Conservation (phyloP, 2,888 invertebrate species). For the Caenorhabditis afra region DNA sequence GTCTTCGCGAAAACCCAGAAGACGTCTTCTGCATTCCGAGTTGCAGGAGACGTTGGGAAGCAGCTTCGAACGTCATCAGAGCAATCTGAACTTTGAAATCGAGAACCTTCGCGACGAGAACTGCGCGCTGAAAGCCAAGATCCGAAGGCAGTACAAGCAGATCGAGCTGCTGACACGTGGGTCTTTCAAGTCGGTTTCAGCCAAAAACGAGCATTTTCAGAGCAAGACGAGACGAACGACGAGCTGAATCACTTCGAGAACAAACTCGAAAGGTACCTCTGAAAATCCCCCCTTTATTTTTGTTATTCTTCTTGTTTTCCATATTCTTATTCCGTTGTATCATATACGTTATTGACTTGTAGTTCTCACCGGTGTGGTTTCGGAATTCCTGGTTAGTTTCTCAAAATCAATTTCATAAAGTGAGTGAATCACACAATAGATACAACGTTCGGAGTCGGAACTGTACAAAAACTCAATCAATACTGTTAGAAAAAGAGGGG, state of each 20-base stretch:
- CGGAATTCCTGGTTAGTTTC: conserved; percentile 7
- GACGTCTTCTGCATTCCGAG: no score
- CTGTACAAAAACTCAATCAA: no score
- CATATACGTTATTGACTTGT: conserved; percentile 10
- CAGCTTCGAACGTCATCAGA: conserved; percentile 75
- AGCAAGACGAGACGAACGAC: conserved; percentile 66
- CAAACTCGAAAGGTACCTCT: conserved; percentile 45
- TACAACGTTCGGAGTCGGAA: no score
- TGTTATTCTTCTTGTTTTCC: conserved; percentile 13
- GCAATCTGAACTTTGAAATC: conserved; percentile 67
- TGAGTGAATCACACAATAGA: no score
- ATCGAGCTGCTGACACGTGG: conserved; percentile 76
- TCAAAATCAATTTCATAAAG: no score
- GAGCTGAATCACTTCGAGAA: conserved; percentile 63
- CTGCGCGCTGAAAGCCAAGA: conserved; percentile 72
- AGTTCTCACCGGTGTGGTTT: conserved; percentile 29
- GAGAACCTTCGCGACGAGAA: conserved; percentile 77
- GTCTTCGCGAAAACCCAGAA: background rate
- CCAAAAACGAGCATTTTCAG: conserved; percentile 33
- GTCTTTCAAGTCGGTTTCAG: conserved; percentile 4
- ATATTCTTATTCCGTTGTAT: background rate
- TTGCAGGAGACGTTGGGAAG: conserved; percentile 71
- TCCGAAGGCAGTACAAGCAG: conserved; percentile 75
- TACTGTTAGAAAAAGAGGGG: no score
- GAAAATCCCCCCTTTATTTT: no score